Percentiles rank a stretch among this genome's conserved stretches.
phyloP scores from a whole-genome alignment of 2,888 invertebrate species.

The Brachylomia viminalis region DNA sequence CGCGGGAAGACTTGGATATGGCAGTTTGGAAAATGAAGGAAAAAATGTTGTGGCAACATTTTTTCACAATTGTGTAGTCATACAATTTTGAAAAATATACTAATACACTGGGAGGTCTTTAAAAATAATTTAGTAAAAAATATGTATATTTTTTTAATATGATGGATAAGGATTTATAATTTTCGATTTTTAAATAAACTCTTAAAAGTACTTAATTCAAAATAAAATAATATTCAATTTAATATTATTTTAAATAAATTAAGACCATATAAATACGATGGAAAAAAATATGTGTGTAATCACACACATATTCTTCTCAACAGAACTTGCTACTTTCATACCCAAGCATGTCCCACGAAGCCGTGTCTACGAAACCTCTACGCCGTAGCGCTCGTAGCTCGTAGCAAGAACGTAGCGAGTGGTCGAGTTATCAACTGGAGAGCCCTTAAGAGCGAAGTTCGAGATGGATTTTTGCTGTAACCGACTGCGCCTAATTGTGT shows the following conservation, averaged over 20 bases:
- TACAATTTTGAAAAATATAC: background rate
- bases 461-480: constrained; percentile 90
- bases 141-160: too few relatives aligned
- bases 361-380: constrained; percentile 22
- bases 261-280: too few relatives aligned
- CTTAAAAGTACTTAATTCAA: background rate
- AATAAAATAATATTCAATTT: background rate
- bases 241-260: background rate
- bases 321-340: background rate
- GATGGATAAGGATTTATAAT: background rate
- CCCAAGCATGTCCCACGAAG: background rate
- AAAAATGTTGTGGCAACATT: background rate
- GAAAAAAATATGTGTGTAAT: too few relatives aligned
- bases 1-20: constrained; percentile 61
- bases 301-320: background rate
- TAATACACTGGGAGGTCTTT: too few relatives aligned
- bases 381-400: constrained; percentile 67
- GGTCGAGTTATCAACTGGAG: constrained; percentile 79
- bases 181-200: background rate
- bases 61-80: too few relatives aligned
- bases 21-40: constrained; percentile 4
- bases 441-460: constrained; percentile 89
- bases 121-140: background rate
- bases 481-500: constrained; percentile 80
- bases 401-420: constrained; percentile 69